Evolutionary conservation across 1,140 invertebrate genomes (phyloP).

Genomic region (Diorhabda sublineata): DNA sequence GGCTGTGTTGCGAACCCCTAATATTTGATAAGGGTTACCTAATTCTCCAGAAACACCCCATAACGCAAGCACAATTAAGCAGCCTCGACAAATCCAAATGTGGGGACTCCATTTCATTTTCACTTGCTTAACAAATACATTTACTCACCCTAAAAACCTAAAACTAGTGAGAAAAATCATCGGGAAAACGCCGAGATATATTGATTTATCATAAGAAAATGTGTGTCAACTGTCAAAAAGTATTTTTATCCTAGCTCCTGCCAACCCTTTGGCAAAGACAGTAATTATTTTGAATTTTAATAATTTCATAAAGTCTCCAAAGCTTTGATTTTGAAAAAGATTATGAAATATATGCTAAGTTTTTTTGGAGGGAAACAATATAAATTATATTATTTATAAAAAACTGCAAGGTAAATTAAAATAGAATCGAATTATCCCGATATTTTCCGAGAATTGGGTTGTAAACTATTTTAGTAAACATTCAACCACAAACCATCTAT

Average conservation of each 20-base stretch:
- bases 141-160: conserved; percentile 4
- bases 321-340: too few species aligned
- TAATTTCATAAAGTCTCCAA: too few species aligned
- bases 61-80: conserved; percentile 29
- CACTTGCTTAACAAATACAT: conserved; percentile 17
- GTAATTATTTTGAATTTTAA: neutral
- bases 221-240: neutral
- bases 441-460: neutral
- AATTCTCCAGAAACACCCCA: conserved; percentile 48
- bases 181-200: neutral
- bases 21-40: conserved; percentile 79
- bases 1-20: conserved; percentile 73
- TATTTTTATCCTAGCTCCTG: neutral
- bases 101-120: conserved; percentile 36
- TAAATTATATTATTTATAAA: neutral
- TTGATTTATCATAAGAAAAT: conserved; percentile 3
- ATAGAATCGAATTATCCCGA: neutral
- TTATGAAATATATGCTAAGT: too few species aligned
- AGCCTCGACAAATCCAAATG: conserved; percentile 28
- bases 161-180: neutral
- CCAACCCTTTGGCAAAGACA: neutral
- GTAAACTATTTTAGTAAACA: too few species aligned
- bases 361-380: too few species aligned
- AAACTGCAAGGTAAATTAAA: neutral
- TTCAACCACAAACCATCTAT: too few species aligned